Percentiles rank a stretch among this genome's conserved stretches.
These are phyloP conservation scores for Suncus etruscus DNA, from an alignment of 2,113 vertebrate species.

Conservation along the genomic window DNA sequence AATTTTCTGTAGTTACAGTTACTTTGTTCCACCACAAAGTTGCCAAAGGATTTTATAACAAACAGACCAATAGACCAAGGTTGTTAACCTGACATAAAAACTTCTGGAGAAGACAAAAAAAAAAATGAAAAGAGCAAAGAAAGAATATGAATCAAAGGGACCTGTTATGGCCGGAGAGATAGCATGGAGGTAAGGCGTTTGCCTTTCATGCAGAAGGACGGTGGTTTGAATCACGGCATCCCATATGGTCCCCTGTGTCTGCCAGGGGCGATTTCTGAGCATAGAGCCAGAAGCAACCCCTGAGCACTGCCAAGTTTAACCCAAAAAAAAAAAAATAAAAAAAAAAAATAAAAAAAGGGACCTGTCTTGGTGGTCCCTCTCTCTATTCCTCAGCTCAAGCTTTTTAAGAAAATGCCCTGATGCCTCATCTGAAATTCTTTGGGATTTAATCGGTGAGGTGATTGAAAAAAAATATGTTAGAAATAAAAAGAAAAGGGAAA, in stretches of 20 bases:
- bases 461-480: slow-evolving; percentile 35
- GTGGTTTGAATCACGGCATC: no score
- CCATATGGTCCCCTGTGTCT: no score
- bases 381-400: background rate
- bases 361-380: background rate
- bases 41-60: slow-evolving; percentile 8
- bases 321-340: no score
- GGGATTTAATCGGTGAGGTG: background rate
- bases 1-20: slow-evolving; percentile 30
- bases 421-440: background rate
- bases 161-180: no score
- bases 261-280: no score
- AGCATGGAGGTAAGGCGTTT: no score
- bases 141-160: no score
- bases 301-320: no score
- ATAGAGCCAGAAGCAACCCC: no score
- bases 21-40: background rate
- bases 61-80: background rate
- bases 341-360: background rate
- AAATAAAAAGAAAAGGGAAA: background rate
- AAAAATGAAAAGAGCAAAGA: no score
- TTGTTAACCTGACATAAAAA: background rate
- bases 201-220: no score
- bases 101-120: background rate
- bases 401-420: background rate